Evolutionary conservation across 2,888 invertebrate species (phyloP).

Genomic region (Stenotaenia linearis): DNA sequence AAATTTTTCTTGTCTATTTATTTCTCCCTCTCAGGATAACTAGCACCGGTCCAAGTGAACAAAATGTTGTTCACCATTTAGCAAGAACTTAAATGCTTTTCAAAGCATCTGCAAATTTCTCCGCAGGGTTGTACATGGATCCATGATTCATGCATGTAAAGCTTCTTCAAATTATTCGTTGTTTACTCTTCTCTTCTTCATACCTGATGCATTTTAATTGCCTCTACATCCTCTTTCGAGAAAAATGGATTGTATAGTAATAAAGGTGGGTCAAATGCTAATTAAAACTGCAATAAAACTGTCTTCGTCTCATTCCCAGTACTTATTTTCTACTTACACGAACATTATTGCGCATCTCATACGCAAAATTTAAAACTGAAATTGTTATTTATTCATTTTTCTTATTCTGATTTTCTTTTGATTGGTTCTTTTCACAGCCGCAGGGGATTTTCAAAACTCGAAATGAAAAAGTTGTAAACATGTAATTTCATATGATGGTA

Average conservation of each 20-base stretch:
- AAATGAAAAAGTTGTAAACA: conserved; percentile 1
- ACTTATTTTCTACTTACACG: neutral
- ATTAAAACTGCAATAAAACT: neutral
- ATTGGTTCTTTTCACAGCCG: neutral
- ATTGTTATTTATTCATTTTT: neutral
- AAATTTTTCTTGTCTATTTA: no score
- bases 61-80: neutral
- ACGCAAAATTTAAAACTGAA: neutral
- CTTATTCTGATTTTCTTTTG: neutral
- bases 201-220: conserved; percentile 8
- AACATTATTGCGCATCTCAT: neutral
- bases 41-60: no score
- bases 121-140: neutral
- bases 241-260: neutral
- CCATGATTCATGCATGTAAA: neutral
- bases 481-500: neutral
- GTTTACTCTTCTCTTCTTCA: neutral
- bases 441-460: neutral
- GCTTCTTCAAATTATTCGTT: neutral
- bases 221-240: neutral
- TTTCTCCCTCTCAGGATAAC: neutral
- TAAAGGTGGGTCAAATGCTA: neutral
- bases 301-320: neutral
- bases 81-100: neutral
- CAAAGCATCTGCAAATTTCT: neutral